A percentile compares a stretch with the other conserved stretches of the same genome.
phyloP scores from a whole-genome alignment of 1,140 invertebrate species.

The Aporrectodea caliginosa region DNA sequence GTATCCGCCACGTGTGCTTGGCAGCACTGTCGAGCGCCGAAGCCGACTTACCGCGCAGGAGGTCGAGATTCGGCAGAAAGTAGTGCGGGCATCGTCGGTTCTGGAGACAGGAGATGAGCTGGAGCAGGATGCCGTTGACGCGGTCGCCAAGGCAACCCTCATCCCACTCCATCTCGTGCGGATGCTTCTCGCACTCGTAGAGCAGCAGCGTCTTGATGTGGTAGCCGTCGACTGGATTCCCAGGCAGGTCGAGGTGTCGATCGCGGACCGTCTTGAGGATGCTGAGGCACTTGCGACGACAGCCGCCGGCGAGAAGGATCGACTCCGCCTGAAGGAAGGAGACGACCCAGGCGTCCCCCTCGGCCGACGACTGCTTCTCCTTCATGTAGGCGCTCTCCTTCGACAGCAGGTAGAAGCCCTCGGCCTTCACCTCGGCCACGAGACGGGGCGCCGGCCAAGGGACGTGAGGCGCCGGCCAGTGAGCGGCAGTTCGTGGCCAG shows the following conservation, averaged over 20 bases:
- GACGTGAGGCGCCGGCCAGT: conserved; percentile 87
- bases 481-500: conserved; percentile 89
- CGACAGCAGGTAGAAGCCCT: conserved; percentile 91
- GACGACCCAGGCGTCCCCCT: conserved; percentile 95
- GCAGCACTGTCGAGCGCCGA: conserved; percentile 89
- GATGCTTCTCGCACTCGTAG: conserved; percentile 98
- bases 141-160: conserved; percentile 86
- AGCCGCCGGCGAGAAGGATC: conserved; percentile 80
- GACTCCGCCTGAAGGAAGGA: conserved; percentile 92
- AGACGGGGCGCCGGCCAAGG: conserved; percentile 88
- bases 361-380: conserved; percentile 71
- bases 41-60: conserved; percentile 80
- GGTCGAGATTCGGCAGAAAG: conserved; percentile 47
- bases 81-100: conserved; percentile 78
- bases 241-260: conserved; percentile 85
- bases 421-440: conserved; percentile 90
- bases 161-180: conserved; percentile 90
- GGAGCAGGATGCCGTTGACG: conserved; percentile 92
- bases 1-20: conserved; percentile 90
- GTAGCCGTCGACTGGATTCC: conserved; percentile 70
- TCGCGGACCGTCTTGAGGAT: conserved; percentile 91
- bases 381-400: conserved; percentile 68
- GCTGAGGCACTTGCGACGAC: conserved; percentile 80
- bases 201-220: conserved; percentile 91
- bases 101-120: conserved; percentile 93